Base-by-base conservation (phyloP, 1,140 invertebrate species). In the Nixonia krombeini region DNA sequence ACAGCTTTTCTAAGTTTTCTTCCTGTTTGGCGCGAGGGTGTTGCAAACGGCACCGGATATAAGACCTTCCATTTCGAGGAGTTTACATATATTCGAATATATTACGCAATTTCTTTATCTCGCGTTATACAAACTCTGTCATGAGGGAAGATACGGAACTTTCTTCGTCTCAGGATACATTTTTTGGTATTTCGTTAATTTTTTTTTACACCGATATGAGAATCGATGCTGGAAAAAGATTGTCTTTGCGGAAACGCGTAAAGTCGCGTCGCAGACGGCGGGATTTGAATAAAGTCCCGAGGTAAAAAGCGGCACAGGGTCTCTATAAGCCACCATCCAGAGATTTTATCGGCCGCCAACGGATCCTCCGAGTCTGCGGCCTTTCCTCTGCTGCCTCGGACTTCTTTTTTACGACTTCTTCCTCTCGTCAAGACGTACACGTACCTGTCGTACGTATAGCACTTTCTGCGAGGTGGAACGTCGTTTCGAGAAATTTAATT, bases 1-100 rank as follows among this genome's bases (percentile, higher is more conserved):
- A 76, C 75, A 76, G 78, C 78, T 75, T 78, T 80, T 78, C 76
- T 79, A 80, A 80, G 78, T 80, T 79, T 79, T 79, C 76, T 72
- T 69, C 53, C 63, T 57, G 53, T 69, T 68, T 65, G 52, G 63
- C 62, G 55, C 59, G 1, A 8, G 26, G 46, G 37, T 45, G 25
- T 25, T 38, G 56, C 31, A 47, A 45, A 16, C 51, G 37, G 26
- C 17, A 40, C 45, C 52, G 50, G 47, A 64, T 58, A 65, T 57
- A 57, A 65, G 51, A 65, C 50, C 59, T 69, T 63, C 53, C 58
- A 69, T 59, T 65, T 41, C 41, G 45, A 47, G 15, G 57, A 61
- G 51, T 65, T 64, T 61, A 64, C 51, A 55, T 64, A 56, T 29
- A 59, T 70, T 69, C 49, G 59, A 59, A 59, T 59, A 56, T 6